Conservation (phyloP, 2,888 invertebrate genomes). For the Mantis religiosa region DNA sequence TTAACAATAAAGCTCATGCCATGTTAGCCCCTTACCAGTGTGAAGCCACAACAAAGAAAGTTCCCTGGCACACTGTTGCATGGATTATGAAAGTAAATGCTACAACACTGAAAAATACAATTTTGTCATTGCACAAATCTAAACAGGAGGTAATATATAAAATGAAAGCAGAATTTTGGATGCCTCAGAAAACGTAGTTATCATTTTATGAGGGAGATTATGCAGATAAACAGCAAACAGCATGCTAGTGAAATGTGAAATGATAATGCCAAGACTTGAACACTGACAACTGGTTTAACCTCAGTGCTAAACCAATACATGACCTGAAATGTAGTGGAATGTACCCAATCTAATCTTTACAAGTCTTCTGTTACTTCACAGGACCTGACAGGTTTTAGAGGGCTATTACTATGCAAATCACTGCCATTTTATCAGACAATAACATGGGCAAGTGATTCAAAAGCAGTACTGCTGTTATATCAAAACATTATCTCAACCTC, state of each 20-base stretch:
- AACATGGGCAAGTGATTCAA: background rate
- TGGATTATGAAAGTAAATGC: too few species aligned
- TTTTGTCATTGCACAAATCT: too few species aligned
- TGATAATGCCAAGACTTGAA: background rate
- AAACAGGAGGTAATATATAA: too few species aligned
- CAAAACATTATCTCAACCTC: background rate
- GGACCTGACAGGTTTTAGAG: background rate
- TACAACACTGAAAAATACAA: too few species aligned
- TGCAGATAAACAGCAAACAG: background rate
- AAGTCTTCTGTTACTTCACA: background rate
- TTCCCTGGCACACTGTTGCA: too few species aligned
- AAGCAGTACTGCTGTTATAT: background rate
- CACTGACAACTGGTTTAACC: background rate
- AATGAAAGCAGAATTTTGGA: background rate
- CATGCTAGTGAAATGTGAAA: background rate
- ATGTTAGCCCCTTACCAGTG: too few species aligned
- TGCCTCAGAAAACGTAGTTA: constrained; percentile 7
- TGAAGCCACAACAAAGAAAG: too few species aligned
- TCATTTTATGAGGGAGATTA: background rate
- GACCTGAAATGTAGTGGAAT: background rate
- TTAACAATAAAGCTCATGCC: too few species aligned
- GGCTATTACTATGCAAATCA: background rate
- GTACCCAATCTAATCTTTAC: background rate
- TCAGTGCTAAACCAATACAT: background rate
- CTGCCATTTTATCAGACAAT: background rate